phyloP scores from a whole-genome alignment of 2,797 vertebrate genomes.

The Hybognathus amarus region DNA sequence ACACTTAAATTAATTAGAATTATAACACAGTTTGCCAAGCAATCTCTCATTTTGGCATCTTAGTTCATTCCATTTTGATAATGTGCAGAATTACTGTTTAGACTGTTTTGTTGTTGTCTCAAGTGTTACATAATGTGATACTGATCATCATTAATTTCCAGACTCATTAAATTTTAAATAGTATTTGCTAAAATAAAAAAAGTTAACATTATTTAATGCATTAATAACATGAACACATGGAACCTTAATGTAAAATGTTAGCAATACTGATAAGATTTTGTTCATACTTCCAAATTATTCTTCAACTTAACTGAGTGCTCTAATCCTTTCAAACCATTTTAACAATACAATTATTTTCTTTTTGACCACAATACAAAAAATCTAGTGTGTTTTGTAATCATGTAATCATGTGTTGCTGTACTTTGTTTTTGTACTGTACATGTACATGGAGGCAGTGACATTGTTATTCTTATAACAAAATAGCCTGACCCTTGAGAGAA shows the following conservation, averaged over 20 bases:
- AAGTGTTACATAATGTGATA: not conserved
- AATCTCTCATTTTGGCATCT: not conserved
- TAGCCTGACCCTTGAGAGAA: constrained; percentile 1
- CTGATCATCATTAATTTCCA: not conserved
- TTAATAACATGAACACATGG: too few relatives aligned
- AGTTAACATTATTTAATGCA: too few relatives aligned
- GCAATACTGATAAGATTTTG: not conserved
- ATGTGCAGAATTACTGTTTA: not conserved
- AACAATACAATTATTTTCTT: not conserved
- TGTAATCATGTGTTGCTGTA: not conserved
- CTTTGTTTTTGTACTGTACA: not conserved
- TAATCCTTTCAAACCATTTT: not conserved
- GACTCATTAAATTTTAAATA: not conserved
- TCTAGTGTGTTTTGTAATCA: not conserved
- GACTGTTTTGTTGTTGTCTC: not conserved
- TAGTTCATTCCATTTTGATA: not conserved
- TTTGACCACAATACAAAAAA: not conserved
- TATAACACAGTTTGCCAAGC: not conserved
- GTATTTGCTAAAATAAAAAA: not conserved
- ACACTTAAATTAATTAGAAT: not conserved
- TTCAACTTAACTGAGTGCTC: too few relatives aligned
- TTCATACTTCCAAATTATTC: not conserved
- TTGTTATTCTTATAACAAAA: constrained; percentile 30
- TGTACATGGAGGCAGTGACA: not conserved
- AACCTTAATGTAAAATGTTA: too few relatives aligned